These are phyloP conservation scores for Gandaritis pyraliata DNA, from an alignment of 2,888 invertebrate genomes.

Conservation along the genomic window DNA sequence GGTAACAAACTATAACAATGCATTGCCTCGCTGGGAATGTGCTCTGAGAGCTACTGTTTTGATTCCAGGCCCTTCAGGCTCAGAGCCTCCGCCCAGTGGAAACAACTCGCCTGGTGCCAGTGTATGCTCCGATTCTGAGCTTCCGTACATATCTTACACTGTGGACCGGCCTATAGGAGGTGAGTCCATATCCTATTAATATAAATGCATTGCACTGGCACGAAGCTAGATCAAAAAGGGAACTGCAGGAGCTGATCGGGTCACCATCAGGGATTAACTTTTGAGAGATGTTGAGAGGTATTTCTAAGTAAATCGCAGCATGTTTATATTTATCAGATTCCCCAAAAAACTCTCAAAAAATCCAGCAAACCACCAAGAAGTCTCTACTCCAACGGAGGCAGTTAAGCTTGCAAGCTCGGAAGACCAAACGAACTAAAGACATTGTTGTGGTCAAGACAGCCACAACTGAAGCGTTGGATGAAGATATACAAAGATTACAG, in stretches of 20 bases:
- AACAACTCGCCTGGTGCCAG: conserved; percentile 94
- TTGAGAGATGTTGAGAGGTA: too few species aligned
- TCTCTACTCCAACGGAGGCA: conserved; percentile 63
- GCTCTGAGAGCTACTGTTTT: too few species aligned
- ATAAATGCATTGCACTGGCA: too few species aligned
- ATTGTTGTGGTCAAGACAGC: conserved; percentile 93
- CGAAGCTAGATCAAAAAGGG: too few species aligned
- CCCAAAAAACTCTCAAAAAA: conserved; percentile 89
- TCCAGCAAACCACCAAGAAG: conserved; percentile 57
- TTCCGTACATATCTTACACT: conserved; percentile 96
- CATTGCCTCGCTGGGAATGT: too few species aligned
- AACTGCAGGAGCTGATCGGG: too few species aligned
- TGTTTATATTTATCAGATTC: conserved; percentile 85
- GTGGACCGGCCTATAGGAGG: conserved; percentile 95
- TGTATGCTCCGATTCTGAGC: conserved; percentile 94
- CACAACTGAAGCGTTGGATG: conserved; percentile 83
- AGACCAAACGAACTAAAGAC: conserved; percentile 86
- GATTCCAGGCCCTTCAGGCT: conserved; percentile 6
- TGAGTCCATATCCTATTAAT: conserved; percentile 45
- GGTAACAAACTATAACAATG: too few species aligned
- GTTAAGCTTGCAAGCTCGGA: conserved; percentile 64
- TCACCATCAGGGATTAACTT: too few species aligned
- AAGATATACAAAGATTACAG: conserved; percentile 89
- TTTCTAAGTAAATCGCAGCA: too few species aligned
- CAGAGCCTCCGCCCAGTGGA: conserved; percentile 85